Percentiles rank a stretch among this genome's conserved stretches.
Conservation (phyloP, 2,113 vertebrate genomes). For the Garra rufa region DNA sequence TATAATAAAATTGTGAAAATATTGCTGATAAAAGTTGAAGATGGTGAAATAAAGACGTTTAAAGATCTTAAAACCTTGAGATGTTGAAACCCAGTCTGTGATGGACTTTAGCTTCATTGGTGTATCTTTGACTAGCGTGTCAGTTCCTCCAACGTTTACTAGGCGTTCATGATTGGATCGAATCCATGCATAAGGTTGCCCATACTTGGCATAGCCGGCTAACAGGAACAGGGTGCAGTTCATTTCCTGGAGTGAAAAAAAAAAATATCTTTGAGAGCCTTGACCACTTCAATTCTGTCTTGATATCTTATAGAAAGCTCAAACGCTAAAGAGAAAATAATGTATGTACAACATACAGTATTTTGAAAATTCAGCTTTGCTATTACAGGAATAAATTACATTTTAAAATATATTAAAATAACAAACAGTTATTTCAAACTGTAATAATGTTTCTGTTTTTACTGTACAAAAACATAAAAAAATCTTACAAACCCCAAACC, state of each 20-base stretch:
- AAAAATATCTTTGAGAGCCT: slow-evolving; percentile 1
- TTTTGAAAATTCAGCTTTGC: too few relatives aligned
- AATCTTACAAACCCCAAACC: background rate
- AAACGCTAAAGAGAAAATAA: background rate
- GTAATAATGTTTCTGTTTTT: background rate
- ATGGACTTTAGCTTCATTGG: slow-evolving; percentile 80
- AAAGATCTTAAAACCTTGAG: slow-evolving; percentile 67
- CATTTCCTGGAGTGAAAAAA: slow-evolving; percentile 70
- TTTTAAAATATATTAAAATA: too few relatives aligned
- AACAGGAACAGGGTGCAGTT: slow-evolving; percentile 82
- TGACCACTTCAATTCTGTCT: background rate
- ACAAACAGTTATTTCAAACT: too few relatives aligned
- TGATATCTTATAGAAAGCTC: background rate
- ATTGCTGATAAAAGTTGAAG: background rate
- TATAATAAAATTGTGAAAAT: background rate
- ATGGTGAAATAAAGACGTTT: background rate
- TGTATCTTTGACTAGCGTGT: slow-evolving; percentile 77
- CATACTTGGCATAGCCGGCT: slow-evolving; percentile 81
- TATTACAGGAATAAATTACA: background rate
- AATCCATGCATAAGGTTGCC: slow-evolving; percentile 80
- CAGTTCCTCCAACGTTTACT: slow-evolving; percentile 73
- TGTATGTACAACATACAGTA: background rate
- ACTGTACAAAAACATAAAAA: background rate
- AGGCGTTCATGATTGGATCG: slow-evolving; percentile 82
- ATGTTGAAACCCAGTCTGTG: slow-evolving; percentile 69